Percentiles rank a stretch among this genome's conserved stretches.
Evolutionary conservation across 2,888 invertebrate species (phyloP).

Genomic region (Melieria picta): DNA sequence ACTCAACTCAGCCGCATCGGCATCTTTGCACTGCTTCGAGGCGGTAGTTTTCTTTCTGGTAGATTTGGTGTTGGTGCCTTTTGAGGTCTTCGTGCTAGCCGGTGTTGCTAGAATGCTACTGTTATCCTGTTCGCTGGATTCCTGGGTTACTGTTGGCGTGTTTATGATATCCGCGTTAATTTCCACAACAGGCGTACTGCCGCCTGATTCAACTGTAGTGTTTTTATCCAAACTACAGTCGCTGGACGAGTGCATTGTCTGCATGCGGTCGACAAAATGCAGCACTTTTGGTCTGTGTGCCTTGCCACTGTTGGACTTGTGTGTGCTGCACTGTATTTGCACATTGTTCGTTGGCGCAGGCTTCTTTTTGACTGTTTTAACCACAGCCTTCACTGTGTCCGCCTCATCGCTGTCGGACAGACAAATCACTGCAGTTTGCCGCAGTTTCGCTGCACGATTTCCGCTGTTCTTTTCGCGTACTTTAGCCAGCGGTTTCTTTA

Average conservation of each 20-base stretch:
- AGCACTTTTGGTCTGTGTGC: too few relatives aligned
- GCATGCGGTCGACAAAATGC: too few relatives aligned
- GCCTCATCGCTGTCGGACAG: not conserved
- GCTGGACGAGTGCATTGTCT: too few relatives aligned
- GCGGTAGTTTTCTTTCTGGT: slow-evolving; percentile 21
- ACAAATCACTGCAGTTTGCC: slow-evolving; percentile 13
- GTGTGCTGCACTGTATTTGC: too few relatives aligned
- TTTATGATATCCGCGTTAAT: too few relatives aligned
- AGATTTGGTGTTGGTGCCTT: slow-evolving; percentile 11
- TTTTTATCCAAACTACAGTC: too few relatives aligned
- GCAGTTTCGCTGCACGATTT: slow-evolving; percentile 6
- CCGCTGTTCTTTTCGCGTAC: slow-evolving; percentile 16
- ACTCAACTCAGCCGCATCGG: not conserved
- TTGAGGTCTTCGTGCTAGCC: slow-evolving; percentile 7
- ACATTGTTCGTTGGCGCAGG: too few relatives aligned
- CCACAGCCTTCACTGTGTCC: not conserved
- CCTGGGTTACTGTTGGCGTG: too few relatives aligned
- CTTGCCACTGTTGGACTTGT: too few relatives aligned
- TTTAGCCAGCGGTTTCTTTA: not conserved
- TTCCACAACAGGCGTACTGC: too few relatives aligned
- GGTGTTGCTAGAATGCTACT: not conserved
- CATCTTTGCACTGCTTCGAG: slow-evolving; percentile 1
- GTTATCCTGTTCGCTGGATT: too few relatives aligned
- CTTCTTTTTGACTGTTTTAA: not conserved
- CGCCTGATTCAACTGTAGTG: too few relatives aligned